phyloP scores from a whole-genome alignment of 2,113 vertebrate species.

The Jacana jacana region DNA sequence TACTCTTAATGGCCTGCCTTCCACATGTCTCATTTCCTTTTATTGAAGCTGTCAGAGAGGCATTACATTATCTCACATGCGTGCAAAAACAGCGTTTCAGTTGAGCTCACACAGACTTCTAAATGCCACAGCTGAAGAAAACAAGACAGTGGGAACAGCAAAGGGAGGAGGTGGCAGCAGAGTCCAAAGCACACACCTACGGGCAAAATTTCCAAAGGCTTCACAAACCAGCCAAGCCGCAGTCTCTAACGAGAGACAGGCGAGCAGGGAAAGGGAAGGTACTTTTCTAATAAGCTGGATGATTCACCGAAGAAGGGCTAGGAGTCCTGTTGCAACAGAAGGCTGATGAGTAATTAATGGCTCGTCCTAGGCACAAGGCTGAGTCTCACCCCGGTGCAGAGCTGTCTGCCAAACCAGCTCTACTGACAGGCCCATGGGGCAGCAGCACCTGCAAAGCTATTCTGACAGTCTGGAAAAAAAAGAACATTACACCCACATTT shows the following conservation, averaged over 20 bases:
- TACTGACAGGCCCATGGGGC: neutral
- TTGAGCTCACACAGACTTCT: neutral
- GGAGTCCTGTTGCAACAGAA: neutral
- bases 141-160: constrained; percentile 12
- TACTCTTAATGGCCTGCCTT: constrained; percentile 32
- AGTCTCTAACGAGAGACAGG: neutral
- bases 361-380: neutral
- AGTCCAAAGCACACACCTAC: constrained; percentile 12
- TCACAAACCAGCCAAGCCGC: neutral
- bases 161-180: neutral
- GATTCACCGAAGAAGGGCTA: constrained; percentile 23
- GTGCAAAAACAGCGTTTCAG: neutral
- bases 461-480: neutral
- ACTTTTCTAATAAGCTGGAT: neutral
- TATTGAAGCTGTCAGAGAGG: constrained; percentile 38
- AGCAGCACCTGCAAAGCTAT: neutral
- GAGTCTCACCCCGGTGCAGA: neutral
- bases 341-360: constrained; percentile 23
- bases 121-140: constrained; percentile 47
- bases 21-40: constrained; percentile 6
- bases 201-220: neutral
- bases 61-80: constrained; percentile 3
- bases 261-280: neutral
- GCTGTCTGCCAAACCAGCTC: neutral
- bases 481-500: neutral